phyloP scores from a whole-genome alignment of 2,888 invertebrate species.

The Lasioglossum leucozonium region DNA sequence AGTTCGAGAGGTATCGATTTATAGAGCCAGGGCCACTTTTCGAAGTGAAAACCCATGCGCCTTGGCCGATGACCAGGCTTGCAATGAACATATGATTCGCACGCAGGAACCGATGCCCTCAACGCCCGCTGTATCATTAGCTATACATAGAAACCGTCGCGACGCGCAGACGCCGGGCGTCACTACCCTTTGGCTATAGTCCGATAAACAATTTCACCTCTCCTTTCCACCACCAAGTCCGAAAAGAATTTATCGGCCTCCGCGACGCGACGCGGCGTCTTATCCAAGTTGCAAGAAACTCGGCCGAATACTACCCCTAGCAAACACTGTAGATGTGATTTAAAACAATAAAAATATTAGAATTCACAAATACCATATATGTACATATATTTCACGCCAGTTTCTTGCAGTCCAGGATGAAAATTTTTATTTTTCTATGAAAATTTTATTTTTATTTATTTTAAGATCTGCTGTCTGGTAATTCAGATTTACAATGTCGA shows the following conservation, averaged over 20 bases:
- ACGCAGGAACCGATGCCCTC: slow-evolving; percentile 72
- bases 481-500: no score
- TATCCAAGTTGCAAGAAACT: neutral
- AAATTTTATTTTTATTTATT: no score
- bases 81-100: slow-evolving; percentile 77
- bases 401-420: neutral
- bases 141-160: slow-evolving; percentile 77
- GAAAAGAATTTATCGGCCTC: neutral
- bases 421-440: no score
- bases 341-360: neutral
- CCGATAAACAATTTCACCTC: slow-evolving; percentile 53
- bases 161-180: slow-evolving; percentile 77
- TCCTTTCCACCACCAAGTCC: neutral
- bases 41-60: slow-evolving; percentile 50
- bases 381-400: no score
- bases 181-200: slow-evolving; percentile 58
- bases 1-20: neutral
- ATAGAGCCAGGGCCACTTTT: neutral
- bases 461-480: no score
- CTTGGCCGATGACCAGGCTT: slow-evolving; percentile 72
- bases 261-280: neutral
- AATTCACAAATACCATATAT: no score
- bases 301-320: neutral
- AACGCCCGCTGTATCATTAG: slow-evolving; percentile 70
- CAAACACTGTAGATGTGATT: neutral